Base-by-base conservation (phyloP, 1,140 invertebrate genomes). In the Eriocheir sinensis region DNA sequence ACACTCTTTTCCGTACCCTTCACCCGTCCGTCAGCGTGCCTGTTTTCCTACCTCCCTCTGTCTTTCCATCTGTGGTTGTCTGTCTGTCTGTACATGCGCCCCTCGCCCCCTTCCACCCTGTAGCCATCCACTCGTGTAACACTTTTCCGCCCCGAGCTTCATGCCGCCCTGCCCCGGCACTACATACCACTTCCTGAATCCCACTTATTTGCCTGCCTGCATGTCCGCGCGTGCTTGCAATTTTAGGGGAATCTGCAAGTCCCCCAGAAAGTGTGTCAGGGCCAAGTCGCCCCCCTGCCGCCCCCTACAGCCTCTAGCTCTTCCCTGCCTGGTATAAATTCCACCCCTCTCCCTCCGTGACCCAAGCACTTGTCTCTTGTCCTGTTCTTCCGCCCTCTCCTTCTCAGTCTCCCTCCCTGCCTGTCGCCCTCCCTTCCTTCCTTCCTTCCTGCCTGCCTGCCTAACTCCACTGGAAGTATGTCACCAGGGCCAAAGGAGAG, bases 401-500 rank as follows among this genome's bases (percentile, higher is more conserved):
- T n/a, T 72, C 0, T n/a, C 60, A 21, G 0, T n/a, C 60, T 72
- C n/a, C 60, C 60, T 72, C 60, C 60, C 60, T 72, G 60, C 60
- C 60, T 72, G 60, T 0, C 60, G 15, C 15, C 60, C 60, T 72
- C 15, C 60, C 60, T 72, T 1, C 0, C 60, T 72, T 0, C 60
- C 60, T 72, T 0, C 60, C 60, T 72, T 36, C 34, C 80, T 72
- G 60, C 60, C 60, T 72, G 60, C 60, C 80, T 83, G 9, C 83
- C 83, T 86, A 0, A 30, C 32, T 38, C 12, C 60, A n/a, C 60
- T 72, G 27, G 60, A 72, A 72, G 60, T 72, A 72, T 72, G 60
- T 72, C 60, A 72, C 60, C 60, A 72, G 60, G 60, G n/a, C 60
- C 60, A n/a, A n/a, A 72, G 60, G n/a, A 88, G 38, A 34, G 44